A percentile compares a stretch with the other conserved stretches of the same genome.
Conservation (phyloP, 2,113 vertebrate genomes). For the Drymodes brunneopygia region DNA sequence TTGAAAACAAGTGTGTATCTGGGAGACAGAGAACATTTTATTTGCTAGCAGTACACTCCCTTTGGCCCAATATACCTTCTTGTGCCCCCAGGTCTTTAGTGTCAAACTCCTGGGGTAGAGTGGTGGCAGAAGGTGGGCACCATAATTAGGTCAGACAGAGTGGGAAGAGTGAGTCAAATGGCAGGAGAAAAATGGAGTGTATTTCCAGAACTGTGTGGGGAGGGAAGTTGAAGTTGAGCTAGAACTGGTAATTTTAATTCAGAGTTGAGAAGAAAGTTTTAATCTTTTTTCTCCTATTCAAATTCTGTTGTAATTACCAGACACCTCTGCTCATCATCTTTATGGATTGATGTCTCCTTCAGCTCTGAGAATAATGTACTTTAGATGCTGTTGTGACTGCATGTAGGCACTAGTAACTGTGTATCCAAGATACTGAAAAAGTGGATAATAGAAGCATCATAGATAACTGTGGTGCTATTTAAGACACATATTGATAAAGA, state of each 20-base stretch:
- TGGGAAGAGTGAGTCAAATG: background rate
- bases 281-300: background rate
- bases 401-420: background rate
- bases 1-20: background rate
- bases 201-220: background rate
- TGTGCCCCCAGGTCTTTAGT: background rate
- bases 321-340: background rate
- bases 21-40: background rate
- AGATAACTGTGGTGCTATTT: background rate
- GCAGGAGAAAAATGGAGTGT: background rate
- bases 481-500: background rate
- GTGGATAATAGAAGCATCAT: background rate
- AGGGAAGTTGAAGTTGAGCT: background rate
- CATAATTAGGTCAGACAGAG: background rate
- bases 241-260: background rate
- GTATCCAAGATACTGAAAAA: background rate
- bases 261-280: background rate
- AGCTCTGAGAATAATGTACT: background rate
- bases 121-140: background rate
- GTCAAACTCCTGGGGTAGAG: background rate
- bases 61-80: background rate
- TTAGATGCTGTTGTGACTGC: background rate
- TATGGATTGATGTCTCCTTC: background rate
- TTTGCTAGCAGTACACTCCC: background rate
- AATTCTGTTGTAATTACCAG: background rate